Evolutionary conservation across 2,113 vertebrate species (phyloP).

Genomic region (Glaucomys volans): DNA sequence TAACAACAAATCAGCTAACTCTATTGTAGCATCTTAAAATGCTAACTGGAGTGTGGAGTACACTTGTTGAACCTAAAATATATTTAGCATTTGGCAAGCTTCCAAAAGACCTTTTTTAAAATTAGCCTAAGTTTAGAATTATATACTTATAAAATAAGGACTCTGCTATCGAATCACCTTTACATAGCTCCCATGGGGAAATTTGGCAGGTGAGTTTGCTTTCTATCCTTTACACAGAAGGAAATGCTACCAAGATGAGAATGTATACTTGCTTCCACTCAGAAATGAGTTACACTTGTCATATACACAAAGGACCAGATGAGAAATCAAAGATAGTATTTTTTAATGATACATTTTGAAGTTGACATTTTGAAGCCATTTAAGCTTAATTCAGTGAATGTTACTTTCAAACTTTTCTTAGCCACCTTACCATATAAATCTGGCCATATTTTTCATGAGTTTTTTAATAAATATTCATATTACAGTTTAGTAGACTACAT

Average conservation of each 20-base stretch:
- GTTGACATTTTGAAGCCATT: background rate
- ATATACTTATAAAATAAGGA: background rate
- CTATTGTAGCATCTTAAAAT: background rate
- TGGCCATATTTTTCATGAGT: background rate
- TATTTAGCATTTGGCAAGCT: background rate
- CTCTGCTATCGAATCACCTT: no score
- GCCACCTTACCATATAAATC: slow-evolving; percentile 37
- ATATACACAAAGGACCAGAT: background rate
- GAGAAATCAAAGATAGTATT: background rate
- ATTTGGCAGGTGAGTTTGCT: background rate
- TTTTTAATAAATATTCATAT: background rate
- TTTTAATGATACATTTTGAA: slow-evolving; percentile 24
- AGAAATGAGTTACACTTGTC: background rate
- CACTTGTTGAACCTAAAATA: background rate
- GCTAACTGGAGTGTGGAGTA: background rate
- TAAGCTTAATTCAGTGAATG: background rate
- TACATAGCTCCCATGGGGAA: background rate
- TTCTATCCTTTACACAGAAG: background rate
- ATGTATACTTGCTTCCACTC: background rate
- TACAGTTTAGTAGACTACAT: background rate
- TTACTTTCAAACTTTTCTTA: slow-evolving; percentile 38
- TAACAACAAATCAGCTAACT: slow-evolving; percentile 17
- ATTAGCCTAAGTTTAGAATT: background rate
- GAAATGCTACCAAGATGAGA: background rate
- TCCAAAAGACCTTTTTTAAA: slow-evolving; percentile 31